Conservation (phyloP, 2,888 invertebrate species). For the Tachina fera region DNA sequence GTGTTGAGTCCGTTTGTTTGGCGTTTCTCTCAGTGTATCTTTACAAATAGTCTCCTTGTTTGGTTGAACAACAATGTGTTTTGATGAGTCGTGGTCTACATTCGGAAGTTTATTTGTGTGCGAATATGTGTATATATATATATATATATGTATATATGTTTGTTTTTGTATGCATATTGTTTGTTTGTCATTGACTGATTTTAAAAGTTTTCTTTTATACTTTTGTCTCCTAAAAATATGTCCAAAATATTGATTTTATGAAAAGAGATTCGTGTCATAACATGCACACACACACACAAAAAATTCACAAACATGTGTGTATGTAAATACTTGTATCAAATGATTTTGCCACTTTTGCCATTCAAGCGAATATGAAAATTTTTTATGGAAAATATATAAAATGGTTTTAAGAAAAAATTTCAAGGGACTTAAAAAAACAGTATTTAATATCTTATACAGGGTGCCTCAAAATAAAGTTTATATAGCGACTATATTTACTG, state of each 20-base stretch:
- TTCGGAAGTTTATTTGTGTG: not conserved
- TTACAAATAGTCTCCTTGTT: not conserved
- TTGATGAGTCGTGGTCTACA: constrained; percentile 21
- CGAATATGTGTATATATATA: not conserved
- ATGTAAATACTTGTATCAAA: not conserved
- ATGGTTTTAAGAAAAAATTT: not conserved
- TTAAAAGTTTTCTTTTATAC: constrained; percentile 2
- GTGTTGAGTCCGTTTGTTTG: not conserved
- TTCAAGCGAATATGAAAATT: not conserved
- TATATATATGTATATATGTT: not conserved
- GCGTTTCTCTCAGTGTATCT: constrained; percentile 15
- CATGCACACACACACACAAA: not conserved
- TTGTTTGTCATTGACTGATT: constrained; percentile 3
- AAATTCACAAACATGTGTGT: not conserved
- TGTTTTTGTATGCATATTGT: not conserved
- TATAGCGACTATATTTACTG: no score
- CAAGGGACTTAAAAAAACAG: no score
- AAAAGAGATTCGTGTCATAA: not conserved
- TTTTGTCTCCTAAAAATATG: not conserved
- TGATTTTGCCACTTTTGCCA: not conserved
- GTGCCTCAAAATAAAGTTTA: no score
- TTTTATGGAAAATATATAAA: not conserved
- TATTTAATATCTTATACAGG: no score
- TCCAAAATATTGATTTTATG: constrained; percentile 12
- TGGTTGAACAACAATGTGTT: not conserved